These are phyloP conservation scores for Cybosia mesomella DNA, from an alignment of 2,888 invertebrate genomes.

Conservation along the genomic window DNA sequence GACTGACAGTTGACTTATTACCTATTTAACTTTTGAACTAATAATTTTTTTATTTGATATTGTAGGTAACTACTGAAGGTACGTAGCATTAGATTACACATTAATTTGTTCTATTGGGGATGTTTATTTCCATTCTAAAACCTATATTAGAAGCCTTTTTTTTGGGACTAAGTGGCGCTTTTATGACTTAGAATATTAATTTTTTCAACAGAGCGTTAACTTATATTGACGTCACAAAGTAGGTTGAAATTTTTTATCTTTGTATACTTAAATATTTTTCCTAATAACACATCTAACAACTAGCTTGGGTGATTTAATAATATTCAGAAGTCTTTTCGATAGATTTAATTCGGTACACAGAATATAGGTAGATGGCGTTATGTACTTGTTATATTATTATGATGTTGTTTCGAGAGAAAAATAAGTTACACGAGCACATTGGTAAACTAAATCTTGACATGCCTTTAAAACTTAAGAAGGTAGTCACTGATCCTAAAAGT, in stretches of 20 bases:
- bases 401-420: not conserved
- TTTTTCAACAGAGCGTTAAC: not conserved
- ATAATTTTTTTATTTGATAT: not conserved
- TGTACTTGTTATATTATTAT: no score
- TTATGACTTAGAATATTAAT: not conserved
- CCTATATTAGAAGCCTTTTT: not conserved
- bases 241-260: no score
- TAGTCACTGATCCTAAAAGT: constrained; percentile 52
- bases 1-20: not conserved
- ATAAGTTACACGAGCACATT: not conserved
- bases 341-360: not conserved
- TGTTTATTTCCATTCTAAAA: not conserved
- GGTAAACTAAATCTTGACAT: not conserved
- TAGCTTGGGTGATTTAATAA: not conserved
- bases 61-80: not conserved
- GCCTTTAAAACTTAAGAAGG: not conserved
- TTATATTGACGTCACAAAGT: not conserved
- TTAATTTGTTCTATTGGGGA: not conserved
- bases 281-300: not conserved
- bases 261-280: not conserved
- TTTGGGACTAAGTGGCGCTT: not conserved
- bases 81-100: not conserved
- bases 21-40: not conserved
- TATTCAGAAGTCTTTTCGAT: not conserved
- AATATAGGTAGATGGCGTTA: not conserved